A percentile compares a stretch with the other conserved stretches of the same genome.
Conservation (phyloP, 2,888 invertebrate genomes). For the Scaptomyza cyrtandrae region DNA sequence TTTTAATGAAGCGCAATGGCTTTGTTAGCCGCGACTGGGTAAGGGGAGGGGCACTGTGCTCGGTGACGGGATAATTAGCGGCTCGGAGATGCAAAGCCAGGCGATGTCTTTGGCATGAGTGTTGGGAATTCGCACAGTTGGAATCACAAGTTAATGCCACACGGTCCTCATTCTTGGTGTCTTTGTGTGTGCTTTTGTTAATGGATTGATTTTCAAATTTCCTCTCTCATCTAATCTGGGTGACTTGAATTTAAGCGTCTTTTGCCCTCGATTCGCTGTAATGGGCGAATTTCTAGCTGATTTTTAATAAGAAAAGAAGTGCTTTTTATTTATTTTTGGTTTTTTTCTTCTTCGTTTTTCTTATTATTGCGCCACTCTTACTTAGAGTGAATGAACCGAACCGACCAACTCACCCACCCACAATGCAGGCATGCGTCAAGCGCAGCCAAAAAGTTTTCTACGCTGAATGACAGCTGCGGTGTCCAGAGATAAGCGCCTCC, state of each 20-base stretch:
- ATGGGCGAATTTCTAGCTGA: conserved; percentile 67
- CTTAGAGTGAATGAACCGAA: conserved; percentile 15
- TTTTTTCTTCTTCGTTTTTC: conserved; percentile 19
- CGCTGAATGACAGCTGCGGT: conserved; percentile 74
- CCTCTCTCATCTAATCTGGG: conserved; percentile 72
- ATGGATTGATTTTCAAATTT: conserved; percentile 80
- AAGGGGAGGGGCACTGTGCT: not conserved
- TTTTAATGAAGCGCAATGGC: conserved; percentile 80
- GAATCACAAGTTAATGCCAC: conserved; percentile 83
- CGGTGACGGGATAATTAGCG: conserved; percentile 80
- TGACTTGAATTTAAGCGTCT: conserved; percentile 70
- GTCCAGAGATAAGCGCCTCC: conserved; percentile 58
- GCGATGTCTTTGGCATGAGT: conserved; percentile 51
- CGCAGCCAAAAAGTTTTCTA: conserved; percentile 61
- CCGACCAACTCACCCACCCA: not conserved
- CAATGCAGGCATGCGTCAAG: conserved; percentile 50
- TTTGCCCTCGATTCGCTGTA: conserved; percentile 37
- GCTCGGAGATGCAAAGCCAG: conserved; percentile 80
- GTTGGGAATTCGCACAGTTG: conserved; percentile 83
- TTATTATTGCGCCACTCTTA: conserved; percentile 51
- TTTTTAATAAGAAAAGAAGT: conserved; percentile 80
- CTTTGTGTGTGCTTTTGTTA: conserved; percentile 73
- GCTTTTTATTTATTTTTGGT: conserved; percentile 79
- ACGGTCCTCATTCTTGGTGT: conserved; percentile 41
- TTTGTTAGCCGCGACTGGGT: conserved; percentile 38